Evolutionary conservation across 1,140 invertebrate species (phyloP), one percentile per base, ranked within the genome.

Genomic region (Saccostrea echinata): DNA sequence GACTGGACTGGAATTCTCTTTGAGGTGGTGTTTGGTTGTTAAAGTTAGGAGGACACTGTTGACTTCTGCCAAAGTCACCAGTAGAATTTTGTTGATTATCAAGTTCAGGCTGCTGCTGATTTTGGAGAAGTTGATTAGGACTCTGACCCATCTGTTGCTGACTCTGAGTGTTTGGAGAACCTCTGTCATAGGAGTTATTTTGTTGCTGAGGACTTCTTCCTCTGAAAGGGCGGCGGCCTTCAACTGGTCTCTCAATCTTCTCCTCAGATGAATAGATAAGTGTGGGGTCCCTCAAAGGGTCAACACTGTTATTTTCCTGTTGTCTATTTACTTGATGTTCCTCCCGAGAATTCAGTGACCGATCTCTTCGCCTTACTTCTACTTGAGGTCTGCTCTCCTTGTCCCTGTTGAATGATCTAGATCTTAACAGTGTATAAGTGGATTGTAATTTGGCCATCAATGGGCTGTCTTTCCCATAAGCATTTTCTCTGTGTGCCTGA

Each of bases 371-470:
- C 18, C 52, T 61, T 3, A 81, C 55, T 18, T 87, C 71, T 4
- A 76, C 27, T 33, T 76, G 68, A 33, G 68, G 68, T 16, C 68
- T 76, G 61, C 18, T 51, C 64, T 87, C 81, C 53, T n/a, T 68
- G 35, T 87, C 80, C 68, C 82, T 81, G 21, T 64, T 55, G 61
- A 55, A n/a, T 55, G 81, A 84, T 16, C 86, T 43, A n/a, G 86
- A 84, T 8, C 86, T 84, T 55, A 87, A 76, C 53, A 87, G 57
- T 87, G 84, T 87, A 71, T 87, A 87, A 11, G 86, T 87, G 9
- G 86, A 87, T 35, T 87, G 80, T 16, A 87, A 51, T 84, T 87
- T 87, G 61, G 86, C 86, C 55, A 87, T 84, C 11, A 87, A n/a
- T 51, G 81, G 33, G 35, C 81, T 83, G 52, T 51, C 81, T 30